Conservation (phyloP, 2,888 invertebrate species). For the Xestoiulus laeticollis region DNA sequence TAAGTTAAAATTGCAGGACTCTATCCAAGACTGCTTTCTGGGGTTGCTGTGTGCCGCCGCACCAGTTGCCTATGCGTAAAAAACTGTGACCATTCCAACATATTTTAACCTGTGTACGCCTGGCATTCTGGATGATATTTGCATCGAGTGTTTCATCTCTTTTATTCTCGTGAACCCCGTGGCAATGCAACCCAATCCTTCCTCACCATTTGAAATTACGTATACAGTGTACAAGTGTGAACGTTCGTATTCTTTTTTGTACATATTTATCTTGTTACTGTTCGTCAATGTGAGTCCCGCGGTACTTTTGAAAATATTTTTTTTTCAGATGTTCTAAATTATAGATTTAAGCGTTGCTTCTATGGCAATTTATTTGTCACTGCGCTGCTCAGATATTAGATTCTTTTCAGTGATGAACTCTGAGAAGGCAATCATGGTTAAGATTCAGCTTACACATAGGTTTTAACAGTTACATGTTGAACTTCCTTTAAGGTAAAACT, state of each 20-base stretch:
- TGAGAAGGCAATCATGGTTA: constrained; percentile 24
- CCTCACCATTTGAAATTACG: constrained; percentile 23
- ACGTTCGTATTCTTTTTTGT: constrained; percentile 36
- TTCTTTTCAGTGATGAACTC: constrained; percentile 39
- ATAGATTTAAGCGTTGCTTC: not conserved
- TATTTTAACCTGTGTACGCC: not conserved
- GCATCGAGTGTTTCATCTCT: not conserved
- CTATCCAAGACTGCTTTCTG: not conserved
- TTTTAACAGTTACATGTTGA: not conserved
- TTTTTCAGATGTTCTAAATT: not conserved
- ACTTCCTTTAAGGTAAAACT: too few species aligned
- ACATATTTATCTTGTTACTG: constrained; percentile 16
- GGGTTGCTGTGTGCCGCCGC: not conserved
- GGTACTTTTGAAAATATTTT: not conserved
- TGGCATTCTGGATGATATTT: not conserved
- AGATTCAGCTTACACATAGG: not conserved
- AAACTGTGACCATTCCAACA: constrained; percentile 25
- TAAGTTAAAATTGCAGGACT: constrained; percentile 23
- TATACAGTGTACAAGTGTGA: constrained; percentile 14
- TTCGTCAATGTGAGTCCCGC: not conserved
- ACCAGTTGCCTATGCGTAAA: not conserved
- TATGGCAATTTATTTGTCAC: not conserved
- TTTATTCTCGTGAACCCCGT: constrained; percentile 1
- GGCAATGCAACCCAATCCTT: not conserved
- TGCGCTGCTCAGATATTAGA: not conserved